Percentiles rank a stretch among this genome's conserved stretches.
These are phyloP conservation scores for Tetheella fluctuosa DNA, from an alignment of 2,888 invertebrate genomes.

Conservation along the genomic window DNA sequence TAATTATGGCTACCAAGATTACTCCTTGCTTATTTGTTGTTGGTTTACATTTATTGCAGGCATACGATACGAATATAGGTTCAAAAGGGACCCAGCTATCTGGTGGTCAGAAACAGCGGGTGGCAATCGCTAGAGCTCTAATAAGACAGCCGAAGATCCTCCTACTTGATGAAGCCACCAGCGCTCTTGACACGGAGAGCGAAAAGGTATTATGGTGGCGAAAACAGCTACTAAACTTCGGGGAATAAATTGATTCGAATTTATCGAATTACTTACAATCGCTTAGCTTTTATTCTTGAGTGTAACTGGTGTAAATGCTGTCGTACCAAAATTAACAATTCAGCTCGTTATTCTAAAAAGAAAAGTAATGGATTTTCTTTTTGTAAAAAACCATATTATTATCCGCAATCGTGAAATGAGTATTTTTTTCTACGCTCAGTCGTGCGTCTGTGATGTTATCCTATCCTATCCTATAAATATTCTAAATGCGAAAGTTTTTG, in stretches of 20 bases:
- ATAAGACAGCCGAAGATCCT: constrained; percentile 90
- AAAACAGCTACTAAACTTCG: constrained; percentile 40
- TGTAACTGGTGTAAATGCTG: too few relatives aligned
- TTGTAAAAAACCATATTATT: too few relatives aligned
- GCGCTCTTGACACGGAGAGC: constrained; percentile 92
- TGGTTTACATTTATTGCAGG: constrained; percentile 82
- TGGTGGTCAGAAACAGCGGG: constrained; percentile 92
- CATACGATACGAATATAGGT: constrained; percentile 90
- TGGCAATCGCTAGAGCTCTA: constrained; percentile 93
- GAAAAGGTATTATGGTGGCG: constrained; percentile 84
- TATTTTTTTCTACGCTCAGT: too few relatives aligned
- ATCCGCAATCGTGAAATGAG: too few relatives aligned
- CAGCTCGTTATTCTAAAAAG: too few relatives aligned
- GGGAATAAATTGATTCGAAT: constrained; percentile 68
- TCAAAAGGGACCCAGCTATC: constrained; percentile 89
- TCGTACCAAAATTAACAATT: too few relatives aligned
- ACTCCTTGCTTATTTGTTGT: background rate
- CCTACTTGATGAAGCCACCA: constrained; percentile 93
- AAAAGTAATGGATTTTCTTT: too few relatives aligned
- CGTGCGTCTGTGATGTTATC: too few relatives aligned
- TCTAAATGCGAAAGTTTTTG: too few relatives aligned
- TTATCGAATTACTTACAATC: background rate
- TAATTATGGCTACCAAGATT: too few relatives aligned
- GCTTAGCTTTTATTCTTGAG: background rate
- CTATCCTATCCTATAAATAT: too few relatives aligned